Conservation (phyloP, 2,888 invertebrate genomes). For the Kuschelorhynchus macadamiae region DNA sequence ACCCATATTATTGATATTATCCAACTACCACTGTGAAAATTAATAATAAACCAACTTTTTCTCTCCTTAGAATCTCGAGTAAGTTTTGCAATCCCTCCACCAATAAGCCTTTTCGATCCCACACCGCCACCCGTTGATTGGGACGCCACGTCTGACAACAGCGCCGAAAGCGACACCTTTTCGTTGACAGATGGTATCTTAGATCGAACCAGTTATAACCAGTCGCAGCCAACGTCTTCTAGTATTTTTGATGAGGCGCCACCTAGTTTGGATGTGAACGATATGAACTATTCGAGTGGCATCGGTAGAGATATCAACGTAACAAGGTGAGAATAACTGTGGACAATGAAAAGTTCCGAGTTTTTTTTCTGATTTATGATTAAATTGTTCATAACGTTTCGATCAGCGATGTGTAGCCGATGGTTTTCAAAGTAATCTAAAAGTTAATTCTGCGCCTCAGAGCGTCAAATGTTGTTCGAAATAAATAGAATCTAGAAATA, state of each 20-base stretch:
- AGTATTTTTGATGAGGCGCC: slow-evolving; percentile 63
- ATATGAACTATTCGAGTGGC: slow-evolving; percentile 59
- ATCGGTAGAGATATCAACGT: slow-evolving; percentile 57
- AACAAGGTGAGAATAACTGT: slow-evolving; percentile 45
- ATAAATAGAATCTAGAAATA: too few relatives aligned
- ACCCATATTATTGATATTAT: too few relatives aligned
- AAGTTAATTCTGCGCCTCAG: too few relatives aligned
- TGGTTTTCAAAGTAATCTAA: too few relatives aligned
- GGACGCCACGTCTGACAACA: slow-evolving; percentile 62
- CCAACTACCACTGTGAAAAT: too few relatives aligned
- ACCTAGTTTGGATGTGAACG: slow-evolving; percentile 58
- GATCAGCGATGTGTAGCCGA: too few relatives aligned
- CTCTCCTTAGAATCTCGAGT: neutral
- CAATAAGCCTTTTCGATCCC: slow-evolving; percentile 48
- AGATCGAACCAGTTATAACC: slow-evolving; percentile 12
- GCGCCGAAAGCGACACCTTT: slow-evolving; percentile 51
- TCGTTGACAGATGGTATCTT: slow-evolving; percentile 52
- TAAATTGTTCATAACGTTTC: too few relatives aligned
- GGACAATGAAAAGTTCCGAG: too few relatives aligned
- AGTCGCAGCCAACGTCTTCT: slow-evolving; percentile 18
- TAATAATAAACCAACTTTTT: too few relatives aligned
- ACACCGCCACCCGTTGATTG: slow-evolving; percentile 56
- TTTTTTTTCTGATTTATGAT: too few relatives aligned
- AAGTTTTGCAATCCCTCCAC: slow-evolving; percentile 23
- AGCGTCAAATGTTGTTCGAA: too few relatives aligned